phyloP scores from a whole-genome alignment of 2,797 vertebrate species.

The Sebastes aleutianus region DNA sequence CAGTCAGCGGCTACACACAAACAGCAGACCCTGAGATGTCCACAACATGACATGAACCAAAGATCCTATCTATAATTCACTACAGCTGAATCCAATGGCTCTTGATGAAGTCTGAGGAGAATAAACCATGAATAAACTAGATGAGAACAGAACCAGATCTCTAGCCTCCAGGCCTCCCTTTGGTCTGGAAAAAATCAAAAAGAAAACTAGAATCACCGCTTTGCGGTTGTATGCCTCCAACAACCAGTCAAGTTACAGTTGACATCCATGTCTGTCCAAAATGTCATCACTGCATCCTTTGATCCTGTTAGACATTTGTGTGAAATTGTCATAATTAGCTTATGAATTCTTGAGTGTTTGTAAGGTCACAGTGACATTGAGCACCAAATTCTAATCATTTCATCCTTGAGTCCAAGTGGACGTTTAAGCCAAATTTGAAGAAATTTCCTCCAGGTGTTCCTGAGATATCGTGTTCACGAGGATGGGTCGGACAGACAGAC shows the following conservation, averaged over 20 bases:
- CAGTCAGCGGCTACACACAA: conserved; percentile 7
- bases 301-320: neutral
- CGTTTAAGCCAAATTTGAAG: no score
- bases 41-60: conserved; percentile 32
- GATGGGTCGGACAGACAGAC: neutral
- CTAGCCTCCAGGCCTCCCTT: neutral
- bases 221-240: neutral
- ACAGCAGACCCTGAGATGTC: conserved; percentile 36
- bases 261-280: neutral
- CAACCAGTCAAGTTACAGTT: neutral
- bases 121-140: neutral
- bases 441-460: neutral
- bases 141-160: neutral
- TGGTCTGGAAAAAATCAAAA: neutral
- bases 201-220: neutral
- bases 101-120: conserved; percentile 11
- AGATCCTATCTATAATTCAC: conserved; percentile 16
- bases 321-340: neutral
- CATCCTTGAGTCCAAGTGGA: neutral
- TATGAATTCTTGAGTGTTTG: neutral
- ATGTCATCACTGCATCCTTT: neutral
- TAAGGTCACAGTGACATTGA: neutral
- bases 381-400: neutral
- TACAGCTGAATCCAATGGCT: conserved; percentile 20
- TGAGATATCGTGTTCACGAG: neutral